Evolutionary conservation across 2,888 invertebrate genomes (phyloP).

Genomic region (Leucophora obtusa): DNA sequence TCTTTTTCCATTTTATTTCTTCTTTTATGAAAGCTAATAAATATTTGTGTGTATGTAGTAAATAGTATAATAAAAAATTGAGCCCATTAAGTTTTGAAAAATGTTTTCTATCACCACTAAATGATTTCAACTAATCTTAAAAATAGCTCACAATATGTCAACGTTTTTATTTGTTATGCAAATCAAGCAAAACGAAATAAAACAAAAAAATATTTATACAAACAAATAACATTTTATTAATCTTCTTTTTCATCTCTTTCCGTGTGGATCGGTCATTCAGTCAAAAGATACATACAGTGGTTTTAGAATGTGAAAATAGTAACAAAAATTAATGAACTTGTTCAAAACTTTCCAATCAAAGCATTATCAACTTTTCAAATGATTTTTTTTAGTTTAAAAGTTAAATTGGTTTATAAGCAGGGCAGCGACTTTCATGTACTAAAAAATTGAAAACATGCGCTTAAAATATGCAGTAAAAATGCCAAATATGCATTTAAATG

Average conservation of each 20-base stretch:
- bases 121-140: constrained; percentile 64
- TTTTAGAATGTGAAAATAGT: not conserved
- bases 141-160: constrained; percentile 74
- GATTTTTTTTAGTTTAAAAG: no score
- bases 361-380: no score
- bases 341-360: no score
- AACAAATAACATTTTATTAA: constrained; percentile 52
- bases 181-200: constrained; percentile 66
- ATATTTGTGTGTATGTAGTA: not conserved
- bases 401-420: no score
- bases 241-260: constrained; percentile 41
- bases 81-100: constrained; percentile 61
- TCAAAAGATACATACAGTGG: constrained; percentile 38
- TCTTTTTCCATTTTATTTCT: not conserved
- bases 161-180: constrained; percentile 75
- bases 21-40: constrained; percentile 2
- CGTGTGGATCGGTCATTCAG: constrained; percentile 13
- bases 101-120: constrained; percentile 64
- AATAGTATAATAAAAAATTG: constrained; percentile 39
- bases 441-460: no score
- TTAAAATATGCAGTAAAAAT: no score
- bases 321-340: no score
- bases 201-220: constrained; percentile 30
- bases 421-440: no score
- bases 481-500: no score